These are phyloP conservation scores for Meiosimyza platycephala DNA, from an alignment of 2,888 invertebrate genomes.

Conservation along the genomic window DNA sequence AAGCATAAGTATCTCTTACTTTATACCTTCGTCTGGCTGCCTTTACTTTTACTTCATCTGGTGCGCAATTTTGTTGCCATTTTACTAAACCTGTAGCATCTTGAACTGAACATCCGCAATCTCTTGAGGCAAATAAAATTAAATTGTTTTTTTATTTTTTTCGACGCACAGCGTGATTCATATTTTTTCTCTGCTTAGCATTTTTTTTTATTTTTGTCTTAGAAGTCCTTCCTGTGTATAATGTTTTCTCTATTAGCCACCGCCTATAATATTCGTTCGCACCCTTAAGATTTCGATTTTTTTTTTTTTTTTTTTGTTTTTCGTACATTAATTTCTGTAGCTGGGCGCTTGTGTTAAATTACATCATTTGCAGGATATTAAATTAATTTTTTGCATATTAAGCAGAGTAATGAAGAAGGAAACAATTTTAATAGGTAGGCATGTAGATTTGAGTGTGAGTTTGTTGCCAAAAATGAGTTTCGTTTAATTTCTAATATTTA, in stretches of 20 bases:
- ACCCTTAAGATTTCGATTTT: not conserved
- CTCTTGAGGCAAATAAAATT: slow-evolving; percentile 60
- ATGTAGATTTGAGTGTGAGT: not conserved
- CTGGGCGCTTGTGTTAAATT: slow-evolving; percentile 33
- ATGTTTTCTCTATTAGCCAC: no score
- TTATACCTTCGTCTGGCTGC: not conserved
- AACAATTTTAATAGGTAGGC: not conserved
- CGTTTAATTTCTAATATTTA: not conserved
- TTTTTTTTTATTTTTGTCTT: not conserved
- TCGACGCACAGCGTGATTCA: slow-evolving; percentile 28
- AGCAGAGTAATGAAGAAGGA: slow-evolving; percentile 48
- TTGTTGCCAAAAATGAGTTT: not conserved
- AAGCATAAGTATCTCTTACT: slow-evolving; percentile 36
- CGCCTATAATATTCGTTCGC: not conserved
- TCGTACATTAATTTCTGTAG: slow-evolving; percentile 37
- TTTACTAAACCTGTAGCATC: slow-evolving; percentile 44
- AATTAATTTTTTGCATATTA: slow-evolving; percentile 49
- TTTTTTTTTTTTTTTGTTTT: not conserved
- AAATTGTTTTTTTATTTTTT: slow-evolving; percentile 54
- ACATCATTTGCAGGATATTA: slow-evolving; percentile 41
- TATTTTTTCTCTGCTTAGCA: not conserved
- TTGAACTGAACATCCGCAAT: slow-evolving; percentile 47
- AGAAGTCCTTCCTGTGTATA: not conserved
- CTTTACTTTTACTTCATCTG: not conserved
- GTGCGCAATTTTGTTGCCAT: not conserved